phyloP scores from a whole-genome alignment of 1,140 invertebrate genomes.

The Sminthurides bifidus region DNA sequence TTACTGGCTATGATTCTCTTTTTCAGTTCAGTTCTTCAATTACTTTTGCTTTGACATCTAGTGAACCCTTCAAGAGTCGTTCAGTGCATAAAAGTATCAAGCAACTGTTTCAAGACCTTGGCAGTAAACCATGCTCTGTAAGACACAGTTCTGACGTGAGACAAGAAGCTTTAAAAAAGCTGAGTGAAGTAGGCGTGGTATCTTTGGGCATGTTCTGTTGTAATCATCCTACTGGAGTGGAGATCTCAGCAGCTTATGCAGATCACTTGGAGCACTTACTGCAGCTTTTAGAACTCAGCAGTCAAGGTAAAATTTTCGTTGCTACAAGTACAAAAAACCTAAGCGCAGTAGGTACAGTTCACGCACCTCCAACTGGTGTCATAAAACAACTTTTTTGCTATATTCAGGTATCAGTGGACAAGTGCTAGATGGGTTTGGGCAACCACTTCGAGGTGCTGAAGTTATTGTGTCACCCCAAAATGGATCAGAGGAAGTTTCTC shows the following conservation, averaged over 20 bases:
- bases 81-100: neutral
- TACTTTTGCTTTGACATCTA: neutral
- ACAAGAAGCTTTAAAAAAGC: neutral
- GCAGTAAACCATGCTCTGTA: neutral
- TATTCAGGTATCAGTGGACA: constrained; percentile 54
- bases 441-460: constrained; percentile 55
- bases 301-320: constrained; percentile 22
- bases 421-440: constrained; percentile 49
- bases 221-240: constrained; percentile 16
- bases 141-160: neutral
- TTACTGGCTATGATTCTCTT: too few species aligned
- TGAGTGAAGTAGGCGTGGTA: constrained; percentile 1
- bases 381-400: constrained; percentile 23
- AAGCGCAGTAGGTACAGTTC: too few species aligned
- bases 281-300: constrained; percentile 25
- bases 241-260: constrained; percentile 17
- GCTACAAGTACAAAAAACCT: neutral
- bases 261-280: constrained; percentile 23
- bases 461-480: constrained; percentile 45
- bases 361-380: too few species aligned
- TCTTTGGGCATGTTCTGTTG: constrained; percentile 26
- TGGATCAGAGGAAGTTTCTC: constrained; percentile 43
- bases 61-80: neutral
- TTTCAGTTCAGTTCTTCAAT: neutral
- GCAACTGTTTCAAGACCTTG: neutral